Conservation (phyloP, 2,113 vertebrate genomes). For the Dicaeum eximium region DNA sequence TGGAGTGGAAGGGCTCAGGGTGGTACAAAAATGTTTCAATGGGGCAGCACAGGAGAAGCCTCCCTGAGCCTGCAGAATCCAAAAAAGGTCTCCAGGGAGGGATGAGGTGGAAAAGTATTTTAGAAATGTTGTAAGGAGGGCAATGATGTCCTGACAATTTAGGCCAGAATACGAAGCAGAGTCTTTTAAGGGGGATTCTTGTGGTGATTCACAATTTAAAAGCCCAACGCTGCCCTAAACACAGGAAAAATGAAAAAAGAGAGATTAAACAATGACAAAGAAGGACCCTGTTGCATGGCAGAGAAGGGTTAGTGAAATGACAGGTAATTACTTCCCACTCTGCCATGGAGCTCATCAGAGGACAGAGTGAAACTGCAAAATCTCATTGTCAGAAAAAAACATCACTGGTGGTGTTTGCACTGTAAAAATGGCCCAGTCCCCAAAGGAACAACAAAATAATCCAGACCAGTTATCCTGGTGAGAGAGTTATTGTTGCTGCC, state of each 20-base stretch:
- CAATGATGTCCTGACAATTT: not conserved
- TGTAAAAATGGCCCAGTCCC: not conserved
- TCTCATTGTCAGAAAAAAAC: constrained; percentile 9
- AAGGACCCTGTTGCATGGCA: not conserved
- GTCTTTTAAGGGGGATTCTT: not conserved
- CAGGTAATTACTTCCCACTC: not conserved
- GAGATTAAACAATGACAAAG: no score
- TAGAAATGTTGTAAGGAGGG: not conserved
- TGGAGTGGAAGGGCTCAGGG: not conserved
- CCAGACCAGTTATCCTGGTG: not conserved
- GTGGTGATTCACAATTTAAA: not conserved
- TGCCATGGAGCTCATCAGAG: not conserved
- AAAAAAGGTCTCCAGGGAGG: not conserved
- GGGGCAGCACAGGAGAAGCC: not conserved
- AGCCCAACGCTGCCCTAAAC: not conserved
- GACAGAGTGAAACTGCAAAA: not conserved
- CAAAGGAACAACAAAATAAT: not conserved
- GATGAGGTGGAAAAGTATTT: not conserved
- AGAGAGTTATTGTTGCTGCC: constrained; percentile 5
- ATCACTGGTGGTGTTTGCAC: not conserved
- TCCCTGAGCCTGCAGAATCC: not conserved
- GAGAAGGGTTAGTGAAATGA: not conserved
- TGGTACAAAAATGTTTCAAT: not conserved
- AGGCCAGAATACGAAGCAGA: not conserved
- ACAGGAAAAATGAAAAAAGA: not conserved